These are phyloP conservation scores for Endotricha flammealis DNA, from an alignment of 2,888 invertebrate genomes.

Conservation along the genomic window DNA sequence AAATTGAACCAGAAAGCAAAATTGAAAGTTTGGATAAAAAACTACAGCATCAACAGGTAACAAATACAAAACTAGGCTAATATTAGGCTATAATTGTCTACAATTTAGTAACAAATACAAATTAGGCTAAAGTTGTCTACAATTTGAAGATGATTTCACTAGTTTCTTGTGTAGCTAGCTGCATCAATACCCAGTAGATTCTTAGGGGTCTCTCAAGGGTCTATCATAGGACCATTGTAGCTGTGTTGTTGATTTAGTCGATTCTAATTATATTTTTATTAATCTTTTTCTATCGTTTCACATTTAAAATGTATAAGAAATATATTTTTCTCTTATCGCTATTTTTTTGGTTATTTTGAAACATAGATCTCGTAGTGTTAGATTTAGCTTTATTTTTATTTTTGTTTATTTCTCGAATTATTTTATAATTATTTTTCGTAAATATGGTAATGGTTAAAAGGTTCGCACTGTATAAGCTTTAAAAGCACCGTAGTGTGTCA, in stretches of 20 bases:
- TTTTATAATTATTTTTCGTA: constrained; percentile 1
- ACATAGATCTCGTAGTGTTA: constrained; percentile 36
- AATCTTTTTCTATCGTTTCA: constrained; percentile 8
- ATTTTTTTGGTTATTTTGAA: constrained; percentile 15
- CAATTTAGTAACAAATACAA: no score
- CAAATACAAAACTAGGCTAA: constrained; percentile 18
- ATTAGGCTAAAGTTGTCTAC: no score
- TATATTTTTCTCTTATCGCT: constrained; percentile 6
- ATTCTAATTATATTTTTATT: constrained; percentile 5
- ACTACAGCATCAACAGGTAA: constrained; percentile 82
- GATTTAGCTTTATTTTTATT: constrained; percentile 13
- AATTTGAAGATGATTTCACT: no score
- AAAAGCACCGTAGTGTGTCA: constrained; percentile 29
- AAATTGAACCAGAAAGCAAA: constrained; percentile 56
- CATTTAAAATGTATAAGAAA: constrained; percentile 6
- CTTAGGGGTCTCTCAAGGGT: constrained; percentile 11
- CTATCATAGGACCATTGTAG: constrained; percentile 8
- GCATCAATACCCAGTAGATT: no score
- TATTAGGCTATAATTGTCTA: no score
- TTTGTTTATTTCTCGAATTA: constrained; percentile 16
- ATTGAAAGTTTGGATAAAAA: constrained; percentile 81
- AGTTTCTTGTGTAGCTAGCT: no score
- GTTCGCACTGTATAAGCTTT: constrained; percentile 37
- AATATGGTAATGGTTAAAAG: constrained; percentile 19
- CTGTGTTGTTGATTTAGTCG: constrained; percentile 3